Conservation (phyloP, 2,888 invertebrate species). For the Cacoxenus indagator region DNA sequence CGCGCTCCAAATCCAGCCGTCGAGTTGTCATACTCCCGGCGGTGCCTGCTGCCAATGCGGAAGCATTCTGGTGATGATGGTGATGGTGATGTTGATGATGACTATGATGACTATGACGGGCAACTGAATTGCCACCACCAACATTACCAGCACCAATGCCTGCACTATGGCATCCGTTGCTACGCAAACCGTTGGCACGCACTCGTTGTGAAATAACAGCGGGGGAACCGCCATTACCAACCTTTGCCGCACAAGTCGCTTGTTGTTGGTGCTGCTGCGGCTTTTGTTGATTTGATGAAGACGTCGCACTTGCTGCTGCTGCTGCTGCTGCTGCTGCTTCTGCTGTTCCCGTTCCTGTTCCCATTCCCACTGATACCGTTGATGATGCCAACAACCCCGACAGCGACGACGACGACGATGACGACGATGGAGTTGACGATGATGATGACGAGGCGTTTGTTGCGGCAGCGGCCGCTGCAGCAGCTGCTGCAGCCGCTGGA, state of each 20-base stretch:
- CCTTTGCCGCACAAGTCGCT: no score
- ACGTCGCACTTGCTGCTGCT: neutral
- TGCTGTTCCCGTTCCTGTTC: constrained; percentile 11
- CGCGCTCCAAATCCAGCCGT: constrained; percentile 34
- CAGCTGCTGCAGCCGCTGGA: constrained; percentile 70
- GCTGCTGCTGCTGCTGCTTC: constrained; percentile 26
- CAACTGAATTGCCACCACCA: constrained; percentile 18
- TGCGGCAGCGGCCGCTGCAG: constrained; percentile 32
- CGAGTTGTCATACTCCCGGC: constrained; percentile 35
- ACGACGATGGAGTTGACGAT: neutral
- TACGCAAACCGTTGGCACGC: constrained; percentile 3
- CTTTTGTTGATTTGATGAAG: neutral
- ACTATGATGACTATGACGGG: constrained; percentile 44
- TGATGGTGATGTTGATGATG: constrained; percentile 54
- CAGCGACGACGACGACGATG: neutral
- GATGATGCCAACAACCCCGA: constrained; percentile 28
- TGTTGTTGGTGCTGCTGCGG: neutral
- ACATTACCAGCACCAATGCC: neutral
- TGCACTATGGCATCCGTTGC: neutral
- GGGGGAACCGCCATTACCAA: no score
- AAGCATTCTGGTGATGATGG: constrained; percentile 45
- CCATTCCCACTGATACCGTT: no score
- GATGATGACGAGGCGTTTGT: constrained; percentile 25
- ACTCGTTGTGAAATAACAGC: no score
- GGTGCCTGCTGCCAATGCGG: constrained; percentile 48